phyloP scores from a whole-genome alignment of 2,888 invertebrate genomes.

The Sicus ferrugineus region DNA sequence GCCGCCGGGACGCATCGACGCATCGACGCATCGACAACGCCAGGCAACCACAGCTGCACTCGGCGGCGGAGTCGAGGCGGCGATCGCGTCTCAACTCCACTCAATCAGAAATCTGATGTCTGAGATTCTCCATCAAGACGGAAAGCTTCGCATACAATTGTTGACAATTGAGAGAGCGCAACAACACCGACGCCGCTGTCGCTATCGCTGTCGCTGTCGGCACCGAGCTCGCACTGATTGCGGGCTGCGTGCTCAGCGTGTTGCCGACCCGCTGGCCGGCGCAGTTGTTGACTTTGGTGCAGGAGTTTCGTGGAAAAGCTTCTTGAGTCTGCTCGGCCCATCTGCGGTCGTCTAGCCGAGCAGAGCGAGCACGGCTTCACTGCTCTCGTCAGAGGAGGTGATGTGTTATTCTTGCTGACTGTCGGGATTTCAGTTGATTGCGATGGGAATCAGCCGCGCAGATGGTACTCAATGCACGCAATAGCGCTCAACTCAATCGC shows the following conservation, averaged over 20 bases:
- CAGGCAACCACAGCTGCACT: not conserved
- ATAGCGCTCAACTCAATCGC: too few species aligned
- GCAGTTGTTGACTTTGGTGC: constrained; percentile 21
- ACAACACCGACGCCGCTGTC: not conserved
- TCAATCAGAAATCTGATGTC: constrained; percentile 32
- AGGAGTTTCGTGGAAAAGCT: constrained; percentile 28
- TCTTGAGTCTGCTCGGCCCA: constrained; percentile 11
- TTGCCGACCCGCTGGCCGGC: not conserved
- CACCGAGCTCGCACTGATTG: not conserved
- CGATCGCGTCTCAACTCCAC: constrained; percentile 24
- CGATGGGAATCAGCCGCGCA: too few species aligned
- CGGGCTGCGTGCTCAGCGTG: not conserved
- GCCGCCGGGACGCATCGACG: not conserved
- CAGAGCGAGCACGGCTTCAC: too few species aligned
- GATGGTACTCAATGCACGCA: too few species aligned
- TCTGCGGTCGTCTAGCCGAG: not conserved
- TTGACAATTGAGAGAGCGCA: constrained; percentile 31
- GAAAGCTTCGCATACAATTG: constrained; percentile 28
- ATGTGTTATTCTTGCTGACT: constrained; percentile 6
- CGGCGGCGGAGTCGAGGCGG: not conserved
- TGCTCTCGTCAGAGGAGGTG: not conserved
- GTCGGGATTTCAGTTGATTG: not conserved
- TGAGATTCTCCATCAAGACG: constrained; percentile 23
- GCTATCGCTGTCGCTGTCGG: not conserved
- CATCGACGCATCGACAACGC: too few species aligned